These are phyloP conservation scores for Eilema caniola DNA, from an alignment of 2,888 invertebrate genomes.

Conservation along the genomic window DNA sequence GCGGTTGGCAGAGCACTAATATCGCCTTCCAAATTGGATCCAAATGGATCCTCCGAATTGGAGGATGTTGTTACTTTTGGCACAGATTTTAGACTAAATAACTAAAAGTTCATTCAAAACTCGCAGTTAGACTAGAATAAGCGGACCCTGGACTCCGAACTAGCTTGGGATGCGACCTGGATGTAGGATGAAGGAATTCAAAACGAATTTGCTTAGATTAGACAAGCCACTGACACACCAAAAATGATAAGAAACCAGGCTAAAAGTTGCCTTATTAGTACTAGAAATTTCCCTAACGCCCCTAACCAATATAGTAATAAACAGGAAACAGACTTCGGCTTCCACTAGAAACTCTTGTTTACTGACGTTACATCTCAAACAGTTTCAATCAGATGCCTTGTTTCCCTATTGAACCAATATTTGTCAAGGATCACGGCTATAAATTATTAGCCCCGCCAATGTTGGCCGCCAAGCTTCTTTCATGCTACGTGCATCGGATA, in stretches of 20 bases:
- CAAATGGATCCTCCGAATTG: too few relatives aligned
- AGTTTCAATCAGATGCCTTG: neutral
- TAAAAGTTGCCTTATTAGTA: neutral
- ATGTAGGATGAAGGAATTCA: too few relatives aligned
- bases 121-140: too few relatives aligned
- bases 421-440: neutral
- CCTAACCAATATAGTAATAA: neutral
- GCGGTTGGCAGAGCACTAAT: too few relatives aligned
- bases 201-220: too few relatives aligned
- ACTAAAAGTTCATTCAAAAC: too few relatives aligned
- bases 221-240: too few relatives aligned
- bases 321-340: neutral
- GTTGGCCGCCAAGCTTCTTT: neutral
- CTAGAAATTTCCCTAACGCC: neutral
- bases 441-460: neutral
- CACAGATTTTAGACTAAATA: too few relatives aligned
- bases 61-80: too few relatives aligned
- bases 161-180: too few relatives aligned
- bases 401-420: constrained; percentile 1
- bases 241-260: neutral
- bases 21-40: too few relatives aligned
- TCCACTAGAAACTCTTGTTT: neutral
- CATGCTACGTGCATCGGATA: neutral
- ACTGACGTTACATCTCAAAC: neutral
- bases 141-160: too few relatives aligned